phyloP scores from a whole-genome alignment of 2,888 invertebrate species.

The Volucella bombylans region DNA sequence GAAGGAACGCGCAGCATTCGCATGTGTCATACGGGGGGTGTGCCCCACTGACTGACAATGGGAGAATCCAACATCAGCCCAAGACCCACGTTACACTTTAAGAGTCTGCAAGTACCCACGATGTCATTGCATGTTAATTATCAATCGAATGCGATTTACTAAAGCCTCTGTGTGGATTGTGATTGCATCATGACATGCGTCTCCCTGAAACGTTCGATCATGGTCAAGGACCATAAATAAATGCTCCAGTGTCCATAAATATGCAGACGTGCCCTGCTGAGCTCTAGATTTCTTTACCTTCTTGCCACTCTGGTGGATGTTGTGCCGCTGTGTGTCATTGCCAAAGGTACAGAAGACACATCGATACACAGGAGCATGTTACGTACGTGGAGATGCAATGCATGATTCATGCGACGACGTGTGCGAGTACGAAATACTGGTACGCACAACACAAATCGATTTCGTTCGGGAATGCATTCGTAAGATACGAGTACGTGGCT shows the following conservation, averaged over 20 bases:
- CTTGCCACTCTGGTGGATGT: constrained; percentile 15
- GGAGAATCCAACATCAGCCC: constrained; percentile 16
- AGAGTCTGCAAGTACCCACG: constrained; percentile 41
- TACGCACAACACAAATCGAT: constrained; percentile 55
- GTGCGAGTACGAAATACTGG: constrained; percentile 10
- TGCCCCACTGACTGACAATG: constrained; percentile 52
- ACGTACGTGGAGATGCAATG: constrained; percentile 56
- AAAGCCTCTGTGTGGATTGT: constrained; percentile 51
- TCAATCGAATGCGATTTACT: constrained; percentile 59
- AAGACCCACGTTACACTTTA: constrained; percentile 34
- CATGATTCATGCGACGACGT: constrained; percentile 70
- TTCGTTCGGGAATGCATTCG: constrained; percentile 51
- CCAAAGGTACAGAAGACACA: constrained; percentile 47
- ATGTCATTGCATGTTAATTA: constrained; percentile 71
- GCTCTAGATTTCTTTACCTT: constrained; percentile 68
- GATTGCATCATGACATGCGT: constrained; percentile 70
- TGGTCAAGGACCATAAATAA: constrained; percentile 75
- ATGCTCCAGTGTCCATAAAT: constrained; percentile 74
- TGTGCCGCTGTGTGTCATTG: constrained; percentile 50
- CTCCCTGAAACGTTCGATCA: constrained; percentile 72
- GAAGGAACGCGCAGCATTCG: constrained; percentile 41
- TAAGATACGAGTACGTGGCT: not conserved
- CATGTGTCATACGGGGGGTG: constrained; percentile 44
- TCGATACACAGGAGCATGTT: constrained; percentile 52
- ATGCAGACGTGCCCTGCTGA: constrained; percentile 74